Evolutionary conservation across 2,888 invertebrate genomes (phyloP), one percentile per base, ranked within the genome.

Genomic region (Tholera decimalis): DNA sequence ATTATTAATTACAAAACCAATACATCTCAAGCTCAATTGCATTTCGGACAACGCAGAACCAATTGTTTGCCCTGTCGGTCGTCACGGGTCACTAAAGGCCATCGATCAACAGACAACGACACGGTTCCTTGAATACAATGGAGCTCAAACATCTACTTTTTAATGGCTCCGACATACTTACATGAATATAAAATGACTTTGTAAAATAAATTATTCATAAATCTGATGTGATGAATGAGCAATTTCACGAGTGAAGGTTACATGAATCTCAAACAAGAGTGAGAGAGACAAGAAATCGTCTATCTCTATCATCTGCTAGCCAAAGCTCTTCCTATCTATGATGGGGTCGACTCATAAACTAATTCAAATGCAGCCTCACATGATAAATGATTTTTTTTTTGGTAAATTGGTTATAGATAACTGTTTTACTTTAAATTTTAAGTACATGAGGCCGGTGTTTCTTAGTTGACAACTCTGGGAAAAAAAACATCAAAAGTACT

Each of bases 81-180:
- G 86, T 80, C 84, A 84, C 79, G 87, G 86, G 75, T 84, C 86
- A 81, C 62, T 72, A 64, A 28, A 71, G 60, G 60, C 71, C 82
- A 77, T 85, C 88, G 78, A 87, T 88, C 89, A 84, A 59, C 53
- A 79, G 71, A 61, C 57, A 67, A 46, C 64, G 82, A 69, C 60
- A 83, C 57, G 77, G 44, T 77, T 76, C 77, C 83, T 77, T 82
- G 83, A 71, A 73, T 77, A 86, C 86, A 83, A 87, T 86, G 79
- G 75, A 75, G 66, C 57, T 66, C 68, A 72, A 58, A 68, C 79
- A 78, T 81, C 72, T 76, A 83, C 83, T 83, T 84, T 71, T 85
- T 76, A 82, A 84, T 83, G 77, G 77, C 56, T 67, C 76, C 72
- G 82, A 82, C 80, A 82, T 80, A 82, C 78, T 83, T 79, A 67